phyloP scores from a whole-genome alignment of 2,888 invertebrate genomes.

The Volucella bombylans region DNA sequence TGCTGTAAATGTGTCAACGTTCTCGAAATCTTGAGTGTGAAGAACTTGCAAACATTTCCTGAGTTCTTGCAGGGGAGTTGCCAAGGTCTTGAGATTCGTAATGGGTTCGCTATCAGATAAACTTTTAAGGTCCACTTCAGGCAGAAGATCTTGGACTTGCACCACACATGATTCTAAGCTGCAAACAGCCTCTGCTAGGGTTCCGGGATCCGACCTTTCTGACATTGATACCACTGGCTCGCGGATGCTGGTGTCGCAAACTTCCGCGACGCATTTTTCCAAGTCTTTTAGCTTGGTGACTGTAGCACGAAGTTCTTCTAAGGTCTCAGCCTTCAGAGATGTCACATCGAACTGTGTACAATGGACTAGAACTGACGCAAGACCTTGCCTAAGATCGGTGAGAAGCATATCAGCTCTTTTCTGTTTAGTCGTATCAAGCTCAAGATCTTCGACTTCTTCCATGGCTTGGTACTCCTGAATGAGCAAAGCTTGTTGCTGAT shows the following conservation, averaged over 20 bases:
- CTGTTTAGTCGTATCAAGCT: conserved; percentile 57
- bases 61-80: conserved; percentile 79
- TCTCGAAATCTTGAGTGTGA: conserved; percentile 76
- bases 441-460: conserved; percentile 60
- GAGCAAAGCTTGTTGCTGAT: conserved; percentile 53
- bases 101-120: conserved; percentile 33
- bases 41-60: conserved; percentile 76
- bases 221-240: conserved; percentile 79
- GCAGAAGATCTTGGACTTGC: conserved; percentile 78
- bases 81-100: conserved; percentile 72
- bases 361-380: conserved; percentile 78
- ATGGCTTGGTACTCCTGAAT: conserved; percentile 43
- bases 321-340: conserved; percentile 75
- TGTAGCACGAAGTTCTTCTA: conserved; percentile 77
- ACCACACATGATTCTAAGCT: conserved; percentile 79
- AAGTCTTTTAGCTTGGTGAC: conserved; percentile 81
- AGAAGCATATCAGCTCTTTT: conserved; percentile 76
- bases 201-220: conserved; percentile 77
- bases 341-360: conserved; percentile 77
- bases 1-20: conserved; percentile 72
- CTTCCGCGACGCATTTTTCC: conserved; percentile 80
- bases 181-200: conserved; percentile 80
- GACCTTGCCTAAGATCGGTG: conserved; percentile 78
- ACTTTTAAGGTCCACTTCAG: conserved; percentile 75
- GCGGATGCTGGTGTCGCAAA: conserved; percentile 79